Evolutionary conservation across 2,113 vertebrate species (phyloP), one percentile per base, ranked within the genome.

Genomic region (Talpa occidentalis): DNA sequence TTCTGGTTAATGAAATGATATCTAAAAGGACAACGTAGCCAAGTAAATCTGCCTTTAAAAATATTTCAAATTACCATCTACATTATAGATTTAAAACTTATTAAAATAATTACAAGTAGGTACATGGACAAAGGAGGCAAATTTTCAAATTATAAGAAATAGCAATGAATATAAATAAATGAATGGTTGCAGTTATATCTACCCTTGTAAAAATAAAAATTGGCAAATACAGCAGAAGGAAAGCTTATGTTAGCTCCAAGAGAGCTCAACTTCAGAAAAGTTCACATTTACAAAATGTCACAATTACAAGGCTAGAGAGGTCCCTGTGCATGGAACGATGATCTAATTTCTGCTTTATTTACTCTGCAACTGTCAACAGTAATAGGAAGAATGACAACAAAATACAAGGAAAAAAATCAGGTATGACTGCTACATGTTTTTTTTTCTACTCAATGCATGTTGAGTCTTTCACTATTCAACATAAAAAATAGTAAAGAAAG

Each of bases 1-100:
- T 76, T 81, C 54, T 74, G 16, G 21, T 62, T 85, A 56, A 74
- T 35, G 17, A 73, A 94, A 82, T 82, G 11, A 37, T 67, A 82
- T 67, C 40, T 67, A 82, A 47, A 90, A 67, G 54, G 93, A 84
- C n/a, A 74, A 2, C 54, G 59, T 85, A 44, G 15, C 47, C 49
- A 86, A 66, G 40, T 79, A 82, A 82, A 69, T 67, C 30, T 94
- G 77, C 37, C 73, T 91, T 88, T 74, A 92, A 42, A 88, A 74
- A 84, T 42, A 8, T 91, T 93, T 86, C 86, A 74, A 94, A 86
- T 86, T 73, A 91, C 72, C 26, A 77, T 69, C 64, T 73, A 87
- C 42, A 88, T 22, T 67, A 72, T 37, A 44, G 35, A 73, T 35
- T 49, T 89, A 54, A 28, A 52, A 24, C 59, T 24, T 1, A n/a